phyloP scores from a whole-genome alignment of 2,113 vertebrate genomes.

The Siphamia tubifer region DNA sequence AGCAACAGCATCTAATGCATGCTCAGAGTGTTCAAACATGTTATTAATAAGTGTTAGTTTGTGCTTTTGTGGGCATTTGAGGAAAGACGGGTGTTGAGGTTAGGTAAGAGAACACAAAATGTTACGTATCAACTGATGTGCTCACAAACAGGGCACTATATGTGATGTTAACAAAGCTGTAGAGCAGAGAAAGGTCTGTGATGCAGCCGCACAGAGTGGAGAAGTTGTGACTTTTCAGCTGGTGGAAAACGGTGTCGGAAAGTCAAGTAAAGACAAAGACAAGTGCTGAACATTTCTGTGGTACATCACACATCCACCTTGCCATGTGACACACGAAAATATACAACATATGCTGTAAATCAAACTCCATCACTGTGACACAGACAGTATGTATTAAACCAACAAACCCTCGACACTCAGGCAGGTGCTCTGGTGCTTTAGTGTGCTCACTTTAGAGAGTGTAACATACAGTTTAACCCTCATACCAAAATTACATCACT shows the following conservation, averaged over 20 bases:
- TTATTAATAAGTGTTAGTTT: neutral
- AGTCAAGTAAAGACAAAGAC: too few species aligned
- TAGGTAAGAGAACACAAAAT: neutral
- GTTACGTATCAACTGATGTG: neutral
- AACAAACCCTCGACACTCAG: neutral
- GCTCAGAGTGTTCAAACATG: neutral
- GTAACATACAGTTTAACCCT: neutral
- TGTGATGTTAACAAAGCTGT: slow-evolving; percentile 14
- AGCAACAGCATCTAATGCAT: neutral
- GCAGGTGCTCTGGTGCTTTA: neutral
- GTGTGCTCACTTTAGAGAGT: neutral
- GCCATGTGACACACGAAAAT: too few species aligned
- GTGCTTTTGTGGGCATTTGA: neutral
- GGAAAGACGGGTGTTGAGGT: neutral
- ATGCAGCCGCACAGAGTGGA: neutral
- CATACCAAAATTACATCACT: neutral
- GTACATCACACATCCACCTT: too few species aligned
- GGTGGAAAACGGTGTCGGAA: too few species aligned
- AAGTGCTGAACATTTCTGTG: too few species aligned
- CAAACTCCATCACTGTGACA: too few species aligned
- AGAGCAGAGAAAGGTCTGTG: neutral
- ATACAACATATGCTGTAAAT: too few species aligned
- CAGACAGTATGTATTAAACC: neutral
- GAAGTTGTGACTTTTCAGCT: neutral
- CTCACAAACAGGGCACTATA: neutral